phyloP scores from a whole-genome alignment of 2,888 invertebrate genomes.

The Aquatica leii region DNA sequence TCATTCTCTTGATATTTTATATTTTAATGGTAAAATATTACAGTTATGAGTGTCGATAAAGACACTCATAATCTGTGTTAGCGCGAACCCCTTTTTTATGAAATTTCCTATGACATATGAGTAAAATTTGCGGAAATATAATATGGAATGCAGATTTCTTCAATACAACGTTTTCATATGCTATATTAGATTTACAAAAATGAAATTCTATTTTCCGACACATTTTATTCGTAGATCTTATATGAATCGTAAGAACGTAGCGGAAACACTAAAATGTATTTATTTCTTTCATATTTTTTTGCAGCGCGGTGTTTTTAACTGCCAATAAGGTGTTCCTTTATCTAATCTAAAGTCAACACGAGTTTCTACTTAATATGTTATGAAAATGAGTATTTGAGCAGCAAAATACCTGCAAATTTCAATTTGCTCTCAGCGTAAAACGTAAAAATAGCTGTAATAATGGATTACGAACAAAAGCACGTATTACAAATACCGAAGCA shows the following conservation, averaged over 20 bases:
- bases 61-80: neutral
- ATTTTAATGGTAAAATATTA: constrained; percentile 17
- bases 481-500: too few relatives aligned
- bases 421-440: too few relatives aligned
- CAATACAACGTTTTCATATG: constrained; percentile 40
- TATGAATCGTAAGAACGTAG: constrained; percentile 32
- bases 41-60: constrained; percentile 1
- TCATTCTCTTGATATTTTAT: constrained; percentile 18
- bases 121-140: neutral
- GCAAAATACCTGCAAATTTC: too few relatives aligned
- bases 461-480: too few relatives aligned
- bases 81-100: too few relatives aligned
- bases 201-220: constrained; percentile 30
- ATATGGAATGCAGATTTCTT: constrained; percentile 42
- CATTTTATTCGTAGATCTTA: constrained; percentile 30
- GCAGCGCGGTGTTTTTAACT: constrained; percentile 2
- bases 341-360: constrained; percentile 26
- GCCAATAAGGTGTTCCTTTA: constrained; percentile 20
- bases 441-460: too few relatives aligned
- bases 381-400: neutral
- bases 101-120: too few relatives aligned
- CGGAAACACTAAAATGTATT: constrained; percentile 27
- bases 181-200: constrained; percentile 33
- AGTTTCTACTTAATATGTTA: constrained; percentile 22
- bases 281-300: neutral